Evolutionary conservation across 2,888 invertebrate genomes (phyloP).

Genomic region (Uropetala carovei): DNA sequence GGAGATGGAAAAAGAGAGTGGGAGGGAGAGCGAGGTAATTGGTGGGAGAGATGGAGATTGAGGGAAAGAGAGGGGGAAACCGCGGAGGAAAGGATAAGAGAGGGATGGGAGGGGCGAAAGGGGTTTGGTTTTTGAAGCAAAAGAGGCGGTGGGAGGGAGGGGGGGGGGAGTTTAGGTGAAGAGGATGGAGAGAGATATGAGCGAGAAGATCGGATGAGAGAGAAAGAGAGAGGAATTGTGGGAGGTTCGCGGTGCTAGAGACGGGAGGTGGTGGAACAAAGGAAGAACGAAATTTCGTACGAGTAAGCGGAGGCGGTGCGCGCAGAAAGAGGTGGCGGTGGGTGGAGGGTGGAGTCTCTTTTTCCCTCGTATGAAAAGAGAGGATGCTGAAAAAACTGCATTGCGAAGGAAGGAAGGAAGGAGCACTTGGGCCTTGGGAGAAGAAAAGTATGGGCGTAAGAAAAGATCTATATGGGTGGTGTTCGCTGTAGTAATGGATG

Average conservation of each 20-base stretch:
- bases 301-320: background rate
- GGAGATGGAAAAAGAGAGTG: background rate
- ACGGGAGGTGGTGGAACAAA: background rate
- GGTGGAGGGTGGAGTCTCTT: constrained; percentile 26
- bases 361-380: constrained; percentile 41
- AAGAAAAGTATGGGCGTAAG: too few species aligned
- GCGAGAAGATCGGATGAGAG: too few species aligned
- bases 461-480: background rate
- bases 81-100: background rate
- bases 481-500: background rate
- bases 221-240: too few species aligned
- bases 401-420: background rate
- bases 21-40: background rate
- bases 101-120: background rate
- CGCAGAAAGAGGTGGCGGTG: background rate
- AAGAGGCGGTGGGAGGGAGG: background rate
- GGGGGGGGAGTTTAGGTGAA: background rate
- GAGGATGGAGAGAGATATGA: background rate
- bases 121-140: constrained; percentile 24
- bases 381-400: background rate
- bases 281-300: background rate
- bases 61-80: background rate
- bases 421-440: too few species aligned
- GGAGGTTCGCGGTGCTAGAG: too few species aligned
- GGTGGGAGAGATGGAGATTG: background rate